A percentile compares a stretch with the other conserved stretches of the same genome.
phyloP scores from a whole-genome alignment of 2,888 invertebrate genomes.

The Aporophyla nigra region DNA sequence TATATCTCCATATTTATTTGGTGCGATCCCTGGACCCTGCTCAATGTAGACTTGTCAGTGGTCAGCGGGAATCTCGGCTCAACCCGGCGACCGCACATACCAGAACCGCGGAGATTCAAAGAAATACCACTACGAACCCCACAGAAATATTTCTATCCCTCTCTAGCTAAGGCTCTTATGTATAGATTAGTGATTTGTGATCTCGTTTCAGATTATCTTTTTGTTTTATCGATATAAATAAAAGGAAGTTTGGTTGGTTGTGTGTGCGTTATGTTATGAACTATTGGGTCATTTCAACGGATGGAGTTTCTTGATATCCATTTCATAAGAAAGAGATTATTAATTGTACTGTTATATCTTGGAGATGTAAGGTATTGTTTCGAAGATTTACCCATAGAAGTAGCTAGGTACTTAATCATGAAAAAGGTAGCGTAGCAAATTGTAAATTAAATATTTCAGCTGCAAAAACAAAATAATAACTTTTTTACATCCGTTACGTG shows the following conservation, averaged over 20 bases:
- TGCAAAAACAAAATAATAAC: not conserved
- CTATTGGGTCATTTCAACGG: constrained; percentile 26
- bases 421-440: constrained; percentile 10
- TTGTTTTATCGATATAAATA: constrained; percentile 61
- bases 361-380: not conserved
- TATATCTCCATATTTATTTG: constrained; percentile 66
- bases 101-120: constrained; percentile 81
- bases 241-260: constrained; percentile 50
- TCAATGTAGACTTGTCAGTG: constrained; percentile 79
- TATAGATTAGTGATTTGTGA: constrained; percentile 57
- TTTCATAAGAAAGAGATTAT: constrained; percentile 5
- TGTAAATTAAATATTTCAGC: not conserved
- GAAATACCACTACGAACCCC: constrained; percentile 80
- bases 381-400: not conserved
- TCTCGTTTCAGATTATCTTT: constrained; percentile 60
- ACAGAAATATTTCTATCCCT: constrained; percentile 73
- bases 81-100: constrained; percentile 84
- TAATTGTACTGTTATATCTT: not conserved
- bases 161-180: constrained; percentile 66
- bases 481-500: constrained; percentile 11
- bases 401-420: not conserved
- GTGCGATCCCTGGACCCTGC: constrained; percentile 72
- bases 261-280: constrained; percentile 47
- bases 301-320: constrained; percentile 21
- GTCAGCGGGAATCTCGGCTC: constrained; percentile 85